Evolutionary conservation across 53 echinoderm and acorn worm genomes (phyloP), one percentile per base, ranked within the genome.

Genomic region (Henricia sp.): DNA sequence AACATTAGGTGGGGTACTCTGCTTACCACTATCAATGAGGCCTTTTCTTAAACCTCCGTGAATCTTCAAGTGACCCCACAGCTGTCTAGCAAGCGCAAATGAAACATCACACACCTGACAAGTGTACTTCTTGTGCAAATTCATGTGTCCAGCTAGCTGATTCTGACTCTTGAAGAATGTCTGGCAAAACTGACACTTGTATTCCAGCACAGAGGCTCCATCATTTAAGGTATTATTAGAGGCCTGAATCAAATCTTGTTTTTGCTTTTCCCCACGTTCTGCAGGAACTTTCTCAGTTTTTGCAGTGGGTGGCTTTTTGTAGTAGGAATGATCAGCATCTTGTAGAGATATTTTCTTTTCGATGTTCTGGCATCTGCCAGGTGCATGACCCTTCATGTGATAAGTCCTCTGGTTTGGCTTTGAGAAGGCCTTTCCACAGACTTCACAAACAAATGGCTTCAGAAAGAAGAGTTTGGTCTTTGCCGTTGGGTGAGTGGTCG

Each of bases 61-160:
- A 30, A 63, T 63, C 21, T 62, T 71, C 52, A 90, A 58, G 40
- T 90, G 90, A 37, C 80, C 71, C 30, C 70, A 77, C 30, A 90
- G 63, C 52, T 90, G 80, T 48, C 64, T 62, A 28, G 80, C 21
- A 27, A 62, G 44, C 17, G 48, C 46, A 23, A 80, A 80, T 13
- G 65, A 28, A 26, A 37, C 33, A 14, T 26, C 19, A 28, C 80
- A 85, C 0, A 85, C 52, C 40, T 77, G 62, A 58, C 85, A 90
- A 0, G 71, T 33, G 70, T 78, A 70, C n/a, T 63, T 59, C 40
- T 71, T 78, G 76, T 90, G 90, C 42, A 48, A 19, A 30, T 59
- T 78, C 90, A 85, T 90, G 72, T 90, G 90, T 39, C 76, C 65
- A 19, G 85, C 76, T 16, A 90, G 48, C 64, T 90, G 85, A 24